Base-by-base conservation (phyloP, 1,140 invertebrate species). In the Periplaneta americana region DNA sequence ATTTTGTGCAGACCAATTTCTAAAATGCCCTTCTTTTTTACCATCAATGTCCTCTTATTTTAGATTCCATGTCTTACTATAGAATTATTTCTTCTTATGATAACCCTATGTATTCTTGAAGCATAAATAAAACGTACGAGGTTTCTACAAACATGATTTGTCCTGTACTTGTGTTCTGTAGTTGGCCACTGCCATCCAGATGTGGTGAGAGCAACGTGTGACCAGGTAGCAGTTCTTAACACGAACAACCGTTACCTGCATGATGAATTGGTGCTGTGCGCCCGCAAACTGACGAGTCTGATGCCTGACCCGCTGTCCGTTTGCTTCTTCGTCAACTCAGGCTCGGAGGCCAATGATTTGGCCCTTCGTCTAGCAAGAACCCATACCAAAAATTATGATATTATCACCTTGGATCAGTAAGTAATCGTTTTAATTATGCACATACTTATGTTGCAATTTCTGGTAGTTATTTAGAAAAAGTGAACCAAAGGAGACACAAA, bases 331-430 rank as follows among this genome's bases (percentile, higher is more conserved):
- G 97, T 99, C 28, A 99, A 99, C 88, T 99, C 98, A 3, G 98
- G 98, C n/a, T 99, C 98, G 35, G 98, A 99, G 90, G 98, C 98
- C 4, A 99, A 99, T 89, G 98, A 99, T 89, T 90, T 99, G 83
- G 98, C 98, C 0, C 87, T 99, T 10, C 92, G 98, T 75, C 89
- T 99, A 74, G 97, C 98, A 1, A 91, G 95, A 81, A 93, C 96
- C 75, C 95, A 98, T 86, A 99, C 98, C 3, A 93, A 95, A 83
- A 92, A 95, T 77, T 93, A 94, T 84, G 98, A 99, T 86, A 92
- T 98, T 48, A 96, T 99, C 84, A 95, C 96, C 0, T 87, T 99
- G 22, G 98, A 99, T 87, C 97, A 99, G 98, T 99, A 93, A 97
- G 97, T 94, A 86, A 28, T n/a, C n/a, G n/a, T n/a, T n/a, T n/a